Percentiles rank a stretch among this genome's conserved stretches.
These are phyloP conservation scores for Drosophila sucinea DNA, from an alignment of 1,140 invertebrate genomes.

Conservation along the genomic window DNA sequence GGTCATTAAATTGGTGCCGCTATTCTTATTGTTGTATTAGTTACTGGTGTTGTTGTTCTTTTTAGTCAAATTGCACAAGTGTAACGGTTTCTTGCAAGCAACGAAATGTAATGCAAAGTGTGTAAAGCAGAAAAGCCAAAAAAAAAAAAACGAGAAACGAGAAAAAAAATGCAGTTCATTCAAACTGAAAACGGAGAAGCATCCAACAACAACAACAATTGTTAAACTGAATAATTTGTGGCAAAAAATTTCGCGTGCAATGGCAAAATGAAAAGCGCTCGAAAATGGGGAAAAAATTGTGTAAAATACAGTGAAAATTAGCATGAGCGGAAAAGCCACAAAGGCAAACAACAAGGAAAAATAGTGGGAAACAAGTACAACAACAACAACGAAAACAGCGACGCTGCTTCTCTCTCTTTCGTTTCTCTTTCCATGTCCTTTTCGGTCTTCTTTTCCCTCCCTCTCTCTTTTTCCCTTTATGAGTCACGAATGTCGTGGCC, in stretches of 20 bases:
- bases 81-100: constrained; percentile 70
- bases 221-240: constrained; percentile 51
- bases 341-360: constrained; percentile 44
- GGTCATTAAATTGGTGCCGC: constrained; percentile 47
- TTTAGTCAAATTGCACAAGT: constrained; percentile 76
- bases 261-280: constrained; percentile 61
- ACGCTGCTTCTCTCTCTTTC: constrained; percentile 35
- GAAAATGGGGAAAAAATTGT: constrained; percentile 67
- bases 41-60: constrained; percentile 45
- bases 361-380: constrained; percentile 50
- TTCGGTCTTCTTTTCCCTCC: constrained; percentile 26
- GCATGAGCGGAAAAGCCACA: constrained; percentile 22
- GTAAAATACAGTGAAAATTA: constrained; percentile 65
- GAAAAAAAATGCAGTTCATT: constrained; percentile 69
- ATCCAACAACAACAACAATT: constrained; percentile 43
- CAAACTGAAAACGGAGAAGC: constrained; percentile 56
- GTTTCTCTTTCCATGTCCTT: constrained; percentile 37
- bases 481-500: neutral
- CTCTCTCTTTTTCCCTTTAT: constrained; percentile 23
- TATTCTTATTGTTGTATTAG: constrained; percentile 18
- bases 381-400: constrained; percentile 37
- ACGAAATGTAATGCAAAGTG: constrained; percentile 32
- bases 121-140: constrained; percentile 61
- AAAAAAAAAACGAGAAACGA: constrained; percentile 36
- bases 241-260: constrained; percentile 48